Conservation (phyloP, 2,113 vertebrate species). For the Phaethornis superciliosus region DNA sequence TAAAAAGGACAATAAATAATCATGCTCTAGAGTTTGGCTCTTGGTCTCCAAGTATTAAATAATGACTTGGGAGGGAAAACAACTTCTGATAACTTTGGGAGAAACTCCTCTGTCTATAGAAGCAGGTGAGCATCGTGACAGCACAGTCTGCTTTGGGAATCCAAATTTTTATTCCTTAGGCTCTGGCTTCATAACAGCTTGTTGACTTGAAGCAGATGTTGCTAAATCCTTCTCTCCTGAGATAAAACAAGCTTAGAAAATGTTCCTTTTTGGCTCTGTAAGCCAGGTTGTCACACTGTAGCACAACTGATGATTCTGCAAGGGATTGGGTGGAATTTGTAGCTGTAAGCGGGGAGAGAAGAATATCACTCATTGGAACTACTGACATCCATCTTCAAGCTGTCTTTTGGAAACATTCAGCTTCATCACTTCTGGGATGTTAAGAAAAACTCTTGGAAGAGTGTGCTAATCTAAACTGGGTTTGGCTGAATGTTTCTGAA, state of each 20-base stretch:
- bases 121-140: not conserved
- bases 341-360: not conserved
- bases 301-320: not conserved
- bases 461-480: not conserved
- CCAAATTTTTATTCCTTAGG: not conserved
- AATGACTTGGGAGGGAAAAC: not conserved
- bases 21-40: not conserved
- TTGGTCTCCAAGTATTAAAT: not conserved
- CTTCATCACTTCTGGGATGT: not conserved
- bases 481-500: not conserved
- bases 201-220: not conserved
- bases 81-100: not conserved
- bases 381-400: not conserved
- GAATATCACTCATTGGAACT: not conserved
- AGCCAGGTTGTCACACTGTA: not conserved
- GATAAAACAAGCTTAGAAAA: not conserved
- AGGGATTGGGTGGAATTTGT: not conserved
- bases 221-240: not conserved
- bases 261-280: not conserved
- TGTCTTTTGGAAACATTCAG: not conserved
- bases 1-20: constrained; percentile 47
- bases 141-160: not conserved
- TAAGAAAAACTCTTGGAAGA: not conserved
- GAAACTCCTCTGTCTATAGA: not conserved
- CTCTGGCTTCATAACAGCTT: not conserved